Conservation (phyloP, 2,113 vertebrate species). For the Pygoscelis adeliae region DNA sequence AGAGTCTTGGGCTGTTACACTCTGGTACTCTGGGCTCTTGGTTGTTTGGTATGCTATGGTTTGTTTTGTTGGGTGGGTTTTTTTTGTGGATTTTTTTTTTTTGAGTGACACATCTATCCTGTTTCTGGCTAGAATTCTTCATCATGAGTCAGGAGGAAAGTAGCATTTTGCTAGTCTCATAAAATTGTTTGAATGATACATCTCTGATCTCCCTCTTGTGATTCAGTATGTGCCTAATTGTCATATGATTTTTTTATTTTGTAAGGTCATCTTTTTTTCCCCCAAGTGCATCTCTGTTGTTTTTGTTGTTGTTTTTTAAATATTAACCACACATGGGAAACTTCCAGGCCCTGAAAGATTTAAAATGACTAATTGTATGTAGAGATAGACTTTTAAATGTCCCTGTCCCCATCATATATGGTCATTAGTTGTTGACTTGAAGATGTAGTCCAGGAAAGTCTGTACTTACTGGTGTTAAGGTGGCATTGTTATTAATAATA, state of each 20-base stretch:
- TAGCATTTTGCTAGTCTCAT: not conserved
- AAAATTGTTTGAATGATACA: conserved; percentile 5
- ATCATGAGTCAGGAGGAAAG: conserved; percentile 18
- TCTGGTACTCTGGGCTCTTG: not conserved
- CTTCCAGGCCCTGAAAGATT: not conserved
- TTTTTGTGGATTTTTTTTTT: not conserved
- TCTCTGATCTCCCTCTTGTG: not conserved
- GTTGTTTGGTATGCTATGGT: not conserved
- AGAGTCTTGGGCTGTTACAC: not conserved
- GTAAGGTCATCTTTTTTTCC: not conserved
- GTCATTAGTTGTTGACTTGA: not conserved
- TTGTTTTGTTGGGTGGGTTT: not conserved
- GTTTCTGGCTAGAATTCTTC: conserved; percentile 7
- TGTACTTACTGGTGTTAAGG: not conserved
- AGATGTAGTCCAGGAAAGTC: not conserved
- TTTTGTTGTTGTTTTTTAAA: not conserved
- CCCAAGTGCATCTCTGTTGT: not conserved
- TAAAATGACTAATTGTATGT: not conserved
- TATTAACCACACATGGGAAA: not conserved
- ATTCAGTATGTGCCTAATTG: conserved; percentile 19
- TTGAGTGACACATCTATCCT: not conserved
- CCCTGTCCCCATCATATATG: not conserved
- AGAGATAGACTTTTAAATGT: not conserved
- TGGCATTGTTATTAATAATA: not conserved
- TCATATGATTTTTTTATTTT: conserved; percentile 11